These are phyloP conservation scores for Peromyscus maniculatus DNA, from an alignment of 2,113 vertebrate species.

Conservation along the genomic window DNA sequence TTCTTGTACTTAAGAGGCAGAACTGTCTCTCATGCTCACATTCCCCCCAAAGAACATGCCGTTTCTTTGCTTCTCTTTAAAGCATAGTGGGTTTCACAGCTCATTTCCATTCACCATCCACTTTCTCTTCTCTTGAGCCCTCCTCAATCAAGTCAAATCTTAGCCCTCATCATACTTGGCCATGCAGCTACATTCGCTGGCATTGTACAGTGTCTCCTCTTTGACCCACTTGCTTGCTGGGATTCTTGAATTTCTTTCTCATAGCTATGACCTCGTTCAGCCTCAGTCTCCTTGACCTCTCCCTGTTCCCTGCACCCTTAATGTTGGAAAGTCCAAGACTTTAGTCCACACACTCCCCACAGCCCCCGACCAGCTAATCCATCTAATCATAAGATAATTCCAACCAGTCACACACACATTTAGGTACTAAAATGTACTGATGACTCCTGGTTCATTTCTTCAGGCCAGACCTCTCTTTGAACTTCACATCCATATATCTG, in stretches of 20 bases:
- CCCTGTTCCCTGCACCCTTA: not conserved
- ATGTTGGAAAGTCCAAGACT: not conserved
- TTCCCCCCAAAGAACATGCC: not conserved
- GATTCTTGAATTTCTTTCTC: not conserved
- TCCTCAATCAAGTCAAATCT: not conserved
- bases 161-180: not conserved
- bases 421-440: not conserved
- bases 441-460: constrained; percentile 31
- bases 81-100: not conserved
- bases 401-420: not conserved
- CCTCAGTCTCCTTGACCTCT: not conserved
- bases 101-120: not conserved
- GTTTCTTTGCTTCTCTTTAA: not conserved
- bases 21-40: not conserved
- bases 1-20: not conserved
- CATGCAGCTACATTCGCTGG: not conserved
- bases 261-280: not conserved
- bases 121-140: not conserved
- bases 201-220: not conserved
- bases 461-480: constrained; percentile 63
- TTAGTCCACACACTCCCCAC: not conserved
- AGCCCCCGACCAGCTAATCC: not conserved
- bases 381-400: not conserved
- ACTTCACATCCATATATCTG: constrained; percentile 65
- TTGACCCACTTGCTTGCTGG: not conserved